Evolutionary conservation across 2,888 invertebrate species (phyloP).

Genomic region (Cyrtodaria siliqua): DNA sequence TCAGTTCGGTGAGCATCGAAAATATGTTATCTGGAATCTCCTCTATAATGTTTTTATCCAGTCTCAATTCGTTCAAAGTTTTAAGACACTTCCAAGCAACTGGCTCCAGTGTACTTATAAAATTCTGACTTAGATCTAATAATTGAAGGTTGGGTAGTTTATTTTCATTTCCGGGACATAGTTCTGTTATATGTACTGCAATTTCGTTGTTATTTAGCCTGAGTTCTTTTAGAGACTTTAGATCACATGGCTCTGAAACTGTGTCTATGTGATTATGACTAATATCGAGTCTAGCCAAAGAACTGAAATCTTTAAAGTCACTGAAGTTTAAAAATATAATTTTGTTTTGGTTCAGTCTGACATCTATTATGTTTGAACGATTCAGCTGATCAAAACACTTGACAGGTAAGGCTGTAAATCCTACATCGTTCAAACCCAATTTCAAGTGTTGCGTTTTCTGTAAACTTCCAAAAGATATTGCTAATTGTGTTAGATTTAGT

Average conservation of each 20-base stretch:
- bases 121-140: not conserved
- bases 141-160: not conserved
- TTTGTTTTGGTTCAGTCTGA: too few species aligned
- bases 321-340: too few species aligned
- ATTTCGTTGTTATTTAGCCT: not conserved
- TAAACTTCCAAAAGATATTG: too few species aligned
- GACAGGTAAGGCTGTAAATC: not conserved
- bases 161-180: not conserved
- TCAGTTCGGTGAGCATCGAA: not conserved
- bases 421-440: not conserved
- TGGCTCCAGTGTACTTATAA: not conserved
- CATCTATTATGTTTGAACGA: too few species aligned
- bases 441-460: not conserved
- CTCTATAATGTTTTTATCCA: not conserved
- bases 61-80: not conserved
- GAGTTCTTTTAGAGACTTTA: not conserved
- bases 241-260: not conserved
- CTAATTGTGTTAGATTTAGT: too few species aligned
- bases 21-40: not conserved
- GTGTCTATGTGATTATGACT: not conserved
- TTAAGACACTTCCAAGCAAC: not conserved
- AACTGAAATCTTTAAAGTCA: not conserved
- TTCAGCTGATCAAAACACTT: too few species aligned
- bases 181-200: not conserved
- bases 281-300: not conserved